These are phyloP conservation scores for Phenganax subtilis DNA, from an alignment of 92 coral and sea anemone genomes.

Conservation along the genomic window DNA sequence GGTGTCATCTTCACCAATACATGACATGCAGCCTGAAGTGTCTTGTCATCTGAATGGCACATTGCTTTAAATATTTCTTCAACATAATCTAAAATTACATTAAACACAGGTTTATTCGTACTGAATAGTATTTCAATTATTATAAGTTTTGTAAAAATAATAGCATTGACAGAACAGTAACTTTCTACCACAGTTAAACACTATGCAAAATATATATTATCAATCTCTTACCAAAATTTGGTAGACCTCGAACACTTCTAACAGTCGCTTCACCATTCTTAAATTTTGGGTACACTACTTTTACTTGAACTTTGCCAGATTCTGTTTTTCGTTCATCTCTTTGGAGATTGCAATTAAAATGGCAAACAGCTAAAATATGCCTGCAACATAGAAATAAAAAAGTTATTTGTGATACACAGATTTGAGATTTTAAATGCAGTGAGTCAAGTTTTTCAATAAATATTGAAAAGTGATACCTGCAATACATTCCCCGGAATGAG, in stretches of 20 bases:
- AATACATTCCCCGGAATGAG: conserved; percentile 56
- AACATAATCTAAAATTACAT: conserved; percentile 50
- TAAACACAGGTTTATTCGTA: not conserved
- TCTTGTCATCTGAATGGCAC: conserved; percentile 6
- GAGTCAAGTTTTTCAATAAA: not conserved
- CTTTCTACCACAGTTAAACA: no score
- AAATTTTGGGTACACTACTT: conserved; percentile 55
- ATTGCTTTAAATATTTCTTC: conserved; percentile 38
- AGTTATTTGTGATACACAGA: not conserved
- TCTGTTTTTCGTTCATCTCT: conserved; percentile 43
- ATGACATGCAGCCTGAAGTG: conserved; percentile 34
- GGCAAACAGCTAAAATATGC: conserved; percentile 53
- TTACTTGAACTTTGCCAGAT: conserved; percentile 50
- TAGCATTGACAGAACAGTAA: no score
- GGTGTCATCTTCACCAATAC: conserved; percentile 46
- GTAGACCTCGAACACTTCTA: conserved; percentile 49
- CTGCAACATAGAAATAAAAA: conserved; percentile 33
- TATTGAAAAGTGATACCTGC: conserved; percentile 47
- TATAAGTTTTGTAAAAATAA: no score
- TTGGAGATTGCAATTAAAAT: conserved; percentile 48
- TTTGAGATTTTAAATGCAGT: not conserved
- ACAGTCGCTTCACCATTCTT: conserved; percentile 59
- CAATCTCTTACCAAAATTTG: conserved; percentile 45
- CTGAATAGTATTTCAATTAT: no score
- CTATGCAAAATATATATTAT: not conserved